Evolutionary conservation across 2,888 invertebrate genomes (phyloP).

Genomic region (Yponomeuta sedellus): DNA sequence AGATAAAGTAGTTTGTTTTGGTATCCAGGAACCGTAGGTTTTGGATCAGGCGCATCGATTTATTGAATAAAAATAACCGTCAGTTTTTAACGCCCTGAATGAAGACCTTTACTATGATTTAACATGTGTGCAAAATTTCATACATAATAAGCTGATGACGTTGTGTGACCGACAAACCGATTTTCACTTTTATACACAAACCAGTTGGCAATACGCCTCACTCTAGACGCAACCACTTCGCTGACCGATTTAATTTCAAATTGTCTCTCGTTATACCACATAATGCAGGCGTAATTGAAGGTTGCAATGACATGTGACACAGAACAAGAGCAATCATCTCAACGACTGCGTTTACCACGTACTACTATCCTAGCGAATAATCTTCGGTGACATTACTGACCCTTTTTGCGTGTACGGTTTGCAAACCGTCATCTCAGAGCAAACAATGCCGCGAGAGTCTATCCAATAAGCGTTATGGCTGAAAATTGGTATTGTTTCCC

Average conservation of each 20-base stretch:
- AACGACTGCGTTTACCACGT: not conserved
- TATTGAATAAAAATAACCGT: too few relatives aligned
- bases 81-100: too few relatives aligned
- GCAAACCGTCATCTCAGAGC: not conserved
- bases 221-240: not conserved
- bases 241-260: not conserved
- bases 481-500: not conserved
- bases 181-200: too few relatives aligned
- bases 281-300: not conserved
- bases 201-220: not conserved
- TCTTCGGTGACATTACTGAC: not conserved
- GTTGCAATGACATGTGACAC: not conserved
- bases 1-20: too few relatives aligned
- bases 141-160: too few relatives aligned
- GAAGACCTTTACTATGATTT: too few relatives aligned
- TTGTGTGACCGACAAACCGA: too few relatives aligned
- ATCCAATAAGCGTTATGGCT: not conserved
- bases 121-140: too few relatives aligned
- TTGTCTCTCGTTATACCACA: not conserved
- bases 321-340: not conserved
- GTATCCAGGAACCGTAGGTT: too few relatives aligned
- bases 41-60: too few relatives aligned
- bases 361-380: not conserved
- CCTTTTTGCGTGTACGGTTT: not conserved
- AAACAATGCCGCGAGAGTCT: not conserved